Evolutionary conservation across 2,113 vertebrate species (phyloP), one percentile per base, ranked within the genome.

Genomic region (Clupea harengus): DNA sequence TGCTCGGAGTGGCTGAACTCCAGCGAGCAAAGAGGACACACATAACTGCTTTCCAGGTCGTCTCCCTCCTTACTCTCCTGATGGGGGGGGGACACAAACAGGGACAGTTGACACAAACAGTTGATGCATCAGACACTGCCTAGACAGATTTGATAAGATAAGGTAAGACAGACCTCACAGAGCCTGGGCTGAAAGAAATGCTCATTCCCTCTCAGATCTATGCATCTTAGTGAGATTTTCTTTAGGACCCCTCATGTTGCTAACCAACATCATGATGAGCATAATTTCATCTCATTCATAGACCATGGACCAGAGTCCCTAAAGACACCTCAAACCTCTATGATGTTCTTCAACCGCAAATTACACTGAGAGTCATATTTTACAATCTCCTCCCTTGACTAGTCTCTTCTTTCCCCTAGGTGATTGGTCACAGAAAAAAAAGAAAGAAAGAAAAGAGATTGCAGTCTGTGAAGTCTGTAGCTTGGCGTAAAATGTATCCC

Each of bases 1-100:
- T 97, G 97, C 89, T 98, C 97, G 13, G 96, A 96, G 93, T 95
- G 96, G 88, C 95, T 96, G 93, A 97, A 99, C 85, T 98, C 97
- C 91, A 98, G 92, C 83, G 97, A 95, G 92, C 98, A 99, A 57
- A 99, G 96, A 25, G 98, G 97, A 86, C 98, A 99, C 45, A 95
- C 91, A 87, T 96, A 98, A 92, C 80, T 93, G 89, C 49, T 87
- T 86, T 89, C 80, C 89, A 93, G 89, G 57, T 95, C 94, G 1
- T 82, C 83, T 20, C 93, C 93, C 25, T 94, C 94, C 86, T 95
- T 94, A 32, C 89, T 92, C 91, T 96, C 95, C 95, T 96, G 90
- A 67, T 9, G 82, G 52, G 90, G 28, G 10, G 28, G 25, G 5
- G n/a, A 57, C 52, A 83, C 86, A 44, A 81, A 10, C 45, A 39